Percentiles rank a stretch among this genome's conserved stretches.
phyloP scores from a whole-genome alignment of 2,113 vertebrate species.

The Coptodon rendalli region DNA sequence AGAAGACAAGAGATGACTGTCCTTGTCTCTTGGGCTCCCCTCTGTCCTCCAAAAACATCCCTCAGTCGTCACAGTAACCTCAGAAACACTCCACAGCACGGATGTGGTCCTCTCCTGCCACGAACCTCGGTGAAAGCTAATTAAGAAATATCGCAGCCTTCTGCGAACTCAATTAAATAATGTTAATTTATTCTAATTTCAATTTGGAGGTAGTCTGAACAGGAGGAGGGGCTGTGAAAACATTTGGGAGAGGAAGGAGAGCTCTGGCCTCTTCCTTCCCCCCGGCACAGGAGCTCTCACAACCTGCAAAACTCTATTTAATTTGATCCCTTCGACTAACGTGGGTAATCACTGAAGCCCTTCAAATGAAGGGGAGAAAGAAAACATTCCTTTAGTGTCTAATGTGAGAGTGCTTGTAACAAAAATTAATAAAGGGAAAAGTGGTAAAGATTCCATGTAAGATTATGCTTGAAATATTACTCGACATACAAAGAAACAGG shows the following conservation, averaged over 20 bases:
- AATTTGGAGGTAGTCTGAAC: constrained; percentile 65
- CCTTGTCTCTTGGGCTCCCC: constrained; percentile 54
- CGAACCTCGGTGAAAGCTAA: constrained; percentile 67
- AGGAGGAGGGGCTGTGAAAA: constrained; percentile 51
- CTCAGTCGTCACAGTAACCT: constrained; percentile 43
- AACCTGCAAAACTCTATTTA: constrained; percentile 58
- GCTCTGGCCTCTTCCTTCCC: constrained; percentile 53
- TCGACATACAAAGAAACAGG: background rate
- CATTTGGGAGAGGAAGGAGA: constrained; percentile 48
- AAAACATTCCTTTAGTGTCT: constrained; percentile 32
- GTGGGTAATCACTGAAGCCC: constrained; percentile 49
- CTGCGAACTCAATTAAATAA: constrained; percentile 77
- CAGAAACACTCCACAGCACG: constrained; percentile 17
- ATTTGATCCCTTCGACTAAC: constrained; percentile 68
- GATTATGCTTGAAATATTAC: background rate
- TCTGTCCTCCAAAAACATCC: constrained; percentile 42
- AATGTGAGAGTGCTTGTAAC: background rate
- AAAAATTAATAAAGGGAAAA: background rate
- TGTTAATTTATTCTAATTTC: constrained; percentile 78
- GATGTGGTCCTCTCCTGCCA: constrained; percentile 43
- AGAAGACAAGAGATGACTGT: constrained; percentile 41
- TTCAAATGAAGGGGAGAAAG: constrained; percentile 32
- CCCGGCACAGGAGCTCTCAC: constrained; percentile 40
- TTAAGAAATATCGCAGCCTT: constrained; percentile 74
- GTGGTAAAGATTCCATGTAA: background rate